These are phyloP conservation scores for Teleopsis dalmanni DNA, from an alignment of 1,140 invertebrate genomes.

Conservation along the genomic window DNA sequence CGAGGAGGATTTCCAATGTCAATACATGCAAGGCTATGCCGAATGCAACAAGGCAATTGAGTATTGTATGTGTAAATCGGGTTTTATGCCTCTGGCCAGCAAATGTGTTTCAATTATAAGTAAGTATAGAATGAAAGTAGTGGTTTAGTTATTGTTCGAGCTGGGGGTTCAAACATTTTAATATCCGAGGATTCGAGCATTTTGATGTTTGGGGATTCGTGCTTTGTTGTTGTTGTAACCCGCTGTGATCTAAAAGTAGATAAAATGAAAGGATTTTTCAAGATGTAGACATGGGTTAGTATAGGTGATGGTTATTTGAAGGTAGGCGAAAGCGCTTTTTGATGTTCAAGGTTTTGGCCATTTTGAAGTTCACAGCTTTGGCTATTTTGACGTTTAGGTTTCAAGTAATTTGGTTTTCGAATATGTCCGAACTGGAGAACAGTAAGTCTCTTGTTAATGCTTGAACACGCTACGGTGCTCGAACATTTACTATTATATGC, in stretches of 20 bases:
- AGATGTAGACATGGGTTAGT: no score
- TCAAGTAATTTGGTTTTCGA: no score
- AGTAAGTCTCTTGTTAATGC: no score
- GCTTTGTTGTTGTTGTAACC: not conserved
- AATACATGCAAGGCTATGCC: slow-evolving; percentile 18
- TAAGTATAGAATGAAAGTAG: slow-evolving; percentile 10
- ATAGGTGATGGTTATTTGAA: no score
- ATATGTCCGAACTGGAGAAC: no score
- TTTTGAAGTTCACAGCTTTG: no score
- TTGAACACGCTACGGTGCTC: no score
- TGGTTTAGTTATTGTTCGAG: not conserved
- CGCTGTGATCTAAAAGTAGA: not conserved
- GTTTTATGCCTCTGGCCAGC: slow-evolving; percentile 20
- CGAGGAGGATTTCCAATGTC: slow-evolving; percentile 25
- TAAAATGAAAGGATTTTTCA: not conserved
- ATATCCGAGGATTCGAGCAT: not conserved
- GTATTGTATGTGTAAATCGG: slow-evolving; percentile 20
- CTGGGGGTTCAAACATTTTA: not conserved
- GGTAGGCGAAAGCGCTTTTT: no score
- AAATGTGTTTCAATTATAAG: slow-evolving; percentile 21
- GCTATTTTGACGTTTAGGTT: no score
- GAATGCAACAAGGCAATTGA: slow-evolving; percentile 14
- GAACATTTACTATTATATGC: no score
- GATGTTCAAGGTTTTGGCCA: no score
- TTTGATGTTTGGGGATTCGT: not conserved